Base-by-base conservation (phyloP, 2,113 vertebrate genomes). In the Calypte anna region DNA sequence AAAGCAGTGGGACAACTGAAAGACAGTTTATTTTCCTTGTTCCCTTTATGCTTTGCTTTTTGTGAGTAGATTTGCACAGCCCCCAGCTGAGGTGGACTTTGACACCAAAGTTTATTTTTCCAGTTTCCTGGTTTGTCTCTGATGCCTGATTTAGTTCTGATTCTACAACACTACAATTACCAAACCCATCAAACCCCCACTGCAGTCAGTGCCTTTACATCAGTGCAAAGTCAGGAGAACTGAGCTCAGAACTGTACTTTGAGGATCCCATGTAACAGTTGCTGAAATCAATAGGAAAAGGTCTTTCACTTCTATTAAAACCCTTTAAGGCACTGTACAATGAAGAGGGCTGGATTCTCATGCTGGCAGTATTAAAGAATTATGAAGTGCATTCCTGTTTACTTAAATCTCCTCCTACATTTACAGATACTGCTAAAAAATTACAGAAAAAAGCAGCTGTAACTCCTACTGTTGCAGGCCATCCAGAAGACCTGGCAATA, bases 51-150 rank as follows among this genome's bases (percentile, higher is more conserved):
- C 88, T 85, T 95, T 85, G 70, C 44, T 75, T 82, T 61, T 51
- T 25, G 3, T 82, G 70, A 79, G 79, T 90, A 48, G 72, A 76
- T 93, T 94, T 95, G 70, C 44, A 28, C 54, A 82, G 61, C 44
- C 86, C 48, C 70, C 69, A 43, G 43, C 85, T 51, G 70, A 31
- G 72, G 53, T 55, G 70, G 67, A 72, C 85, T 88, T 75, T 38
- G 79, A 85, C 79, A 70, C 79, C 28, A 11, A 31, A 51, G 91
- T 82, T 93, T 85, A 43, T 94, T 96, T 96, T 87, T 88, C 31
- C 25, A 33, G 44, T 72, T 93, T 79, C 58, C 9, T 72, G 25
- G 3, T 66, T 72, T 44, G 16, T 23, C 24, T 4, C 70, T 1
- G 25, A 15, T 78, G 59, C 51, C 14, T 67, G 66, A 76, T 82